Evolutionary conservation across 2,888 invertebrate species (phyloP), one percentile per base, ranked within the genome.

Genomic region (Euclidia mi): DNA sequence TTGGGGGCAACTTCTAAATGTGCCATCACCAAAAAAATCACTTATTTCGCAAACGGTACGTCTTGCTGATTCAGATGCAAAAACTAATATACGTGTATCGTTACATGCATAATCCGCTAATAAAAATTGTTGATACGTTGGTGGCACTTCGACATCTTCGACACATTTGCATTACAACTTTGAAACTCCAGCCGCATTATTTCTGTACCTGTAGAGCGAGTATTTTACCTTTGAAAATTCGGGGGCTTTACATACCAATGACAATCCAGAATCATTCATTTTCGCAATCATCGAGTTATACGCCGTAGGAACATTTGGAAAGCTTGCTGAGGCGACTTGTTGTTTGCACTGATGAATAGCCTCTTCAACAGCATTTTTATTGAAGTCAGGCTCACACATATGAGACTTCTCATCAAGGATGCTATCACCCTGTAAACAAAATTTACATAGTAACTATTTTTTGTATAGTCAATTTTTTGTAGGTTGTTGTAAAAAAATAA

Each of bases 131-230:
- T n/a, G n/a, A n/a, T n/a, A n/a, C n/a, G n/a, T n/a, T n/a, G n/a
- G n/a, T n/a, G 2, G 20, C 4, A 20, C 6, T 20, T 20, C 4
- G 6, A 20, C 20, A n/a, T n/a, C n/a, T 20, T 20, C 6, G 4
- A 20, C 20, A 4, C 20, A 3, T 32, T 48, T 40, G 38, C 40
- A 32, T 14, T 48, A 31, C 29, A 40, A 12, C 17, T 40, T 40
- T 48, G 38, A 11, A 12, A 48, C 18, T 48, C 31, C 31, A 31
- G 40, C 48, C 3, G 48, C 28, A 18, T 31, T 31, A 18, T 48
- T 48, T 48, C 48, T 29, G 31, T 31, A 31, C 10, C 42, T 42
- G 9, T 31, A 42, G 2, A 42, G 17, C 7, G 48, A 31, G 29
- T n/a, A 31, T 18, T 48, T 48, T 10, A 48, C 18, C 11, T n/a